Base-by-base conservation (phyloP, 2,113 vertebrate species). In the Pipra filicauda region DNA sequence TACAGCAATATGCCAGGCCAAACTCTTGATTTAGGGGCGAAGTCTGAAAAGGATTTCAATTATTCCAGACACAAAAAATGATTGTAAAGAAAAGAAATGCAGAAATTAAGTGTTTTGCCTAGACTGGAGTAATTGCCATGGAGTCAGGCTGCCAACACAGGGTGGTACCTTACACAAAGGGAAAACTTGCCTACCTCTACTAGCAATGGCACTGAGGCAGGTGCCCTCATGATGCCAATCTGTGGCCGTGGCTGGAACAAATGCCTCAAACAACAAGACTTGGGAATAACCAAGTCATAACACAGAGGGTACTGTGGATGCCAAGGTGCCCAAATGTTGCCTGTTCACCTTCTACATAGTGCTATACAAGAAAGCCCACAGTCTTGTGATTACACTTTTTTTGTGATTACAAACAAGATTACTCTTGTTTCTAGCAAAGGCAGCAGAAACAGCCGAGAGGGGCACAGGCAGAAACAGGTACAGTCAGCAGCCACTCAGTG, bases 311-410 rank as follows among this genome's bases (percentile, higher is more conserved):
- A n/a, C 13, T 22, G 15, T 44, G 43, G 64, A 33, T 74, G 44
- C 27, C 55, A 66, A 10, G 8, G 12, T 73, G 74, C 30, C 49
- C 83, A 81, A 81, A 27, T 30, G 26, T 6, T 61, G 48, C 15
- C 41, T 3, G 2, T 48, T 74, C 37, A 71, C 43, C 46, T 48
- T 66, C 70, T 55, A n/a, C 43, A 72, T 3, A 37, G 33, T 8
- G 7, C 76, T 33, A 19, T 39, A 44, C 48, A 69, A 49, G 54
- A 46, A 81, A 73, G 59, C 39, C 24, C 35, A 37, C 1, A 12
- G 31, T 77, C 58, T 35, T 0, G 0, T 41, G 39, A 41, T 41
- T 41, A 41, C 39, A 41, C 39, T 41, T 41, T 41, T 41, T 41
- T 12, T 41, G 39, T 41, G 39, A 41, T 41, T 41, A 41, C 39